Evolutionary conservation across 2,113 vertebrate species (phyloP), one percentile per base, ranked within the genome.

Genomic region (Spilogale gracilis): DNA sequence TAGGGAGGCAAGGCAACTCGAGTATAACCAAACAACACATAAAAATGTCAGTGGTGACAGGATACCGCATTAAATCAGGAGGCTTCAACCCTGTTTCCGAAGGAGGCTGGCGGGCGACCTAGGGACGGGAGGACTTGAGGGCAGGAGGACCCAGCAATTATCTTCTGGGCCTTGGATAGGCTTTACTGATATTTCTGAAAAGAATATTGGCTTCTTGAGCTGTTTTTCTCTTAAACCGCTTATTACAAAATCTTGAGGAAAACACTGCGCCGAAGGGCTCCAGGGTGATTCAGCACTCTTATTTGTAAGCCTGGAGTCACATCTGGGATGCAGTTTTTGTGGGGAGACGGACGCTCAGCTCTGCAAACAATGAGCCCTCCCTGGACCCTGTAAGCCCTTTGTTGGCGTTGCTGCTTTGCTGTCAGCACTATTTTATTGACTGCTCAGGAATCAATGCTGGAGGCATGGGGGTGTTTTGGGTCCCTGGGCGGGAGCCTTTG

Each of bases 171-270:
- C n/a, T 63, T 87, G 67, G 94, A 79, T 94, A 89, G 48, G 73
- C 43, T 89, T 91, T 91, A 96, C 38, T 78, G 67, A 54, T 96
- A 89, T 92, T 97, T 95, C 91, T 80, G 88, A 93, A 94, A 97
- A 97, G 78, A 91, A 96, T 87, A 89, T 88, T 96, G 88, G 60
- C 67, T 93, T 71, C 1, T 89, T 86, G 45, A 32, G 18, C 79
- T 91, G 13, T 95, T 98, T 95, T 96, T 85, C 45, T 96, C 61
- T 81, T 32, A 84, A 96, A 96, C 92, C 86, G 82, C 87, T 69
- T 95, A 90, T 96, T 94, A 89, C 52, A 84, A 96, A 95, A 76
- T 83, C 93, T 91, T 67, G 87, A 97, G 88, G 65, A 87, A 96
- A 96, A 95, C 20, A n/a, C 10, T n/a, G 38, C 52, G 8, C 58